Evolutionary conservation across 1,140 invertebrate species (phyloP).

Genomic region (Zaprionus africanus): DNA sequence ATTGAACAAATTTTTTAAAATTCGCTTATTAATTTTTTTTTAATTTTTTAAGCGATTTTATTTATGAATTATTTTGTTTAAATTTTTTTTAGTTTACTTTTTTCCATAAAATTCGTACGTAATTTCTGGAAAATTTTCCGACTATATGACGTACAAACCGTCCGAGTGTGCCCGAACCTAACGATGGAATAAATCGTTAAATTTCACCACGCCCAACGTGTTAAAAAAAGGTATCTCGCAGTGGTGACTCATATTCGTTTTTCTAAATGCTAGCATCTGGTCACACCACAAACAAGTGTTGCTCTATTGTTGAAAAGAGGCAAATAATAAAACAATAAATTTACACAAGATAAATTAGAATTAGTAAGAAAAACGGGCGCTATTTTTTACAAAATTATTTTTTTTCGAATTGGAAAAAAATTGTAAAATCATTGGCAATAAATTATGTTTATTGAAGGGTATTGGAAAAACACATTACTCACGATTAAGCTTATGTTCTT

Average conservation of each 20-base stretch:
- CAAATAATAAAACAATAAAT: neutral
- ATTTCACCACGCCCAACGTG: constrained; percentile 53
- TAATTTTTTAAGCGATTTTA: constrained; percentile 42
- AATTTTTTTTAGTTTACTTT: constrained; percentile 44
- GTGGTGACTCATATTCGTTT: constrained; percentile 26
- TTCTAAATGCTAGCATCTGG: constrained; percentile 10
- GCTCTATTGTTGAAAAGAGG: neutral
- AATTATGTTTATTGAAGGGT: no score
- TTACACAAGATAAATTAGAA: neutral
- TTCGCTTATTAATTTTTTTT: constrained; percentile 27
- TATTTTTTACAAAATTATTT: no score
- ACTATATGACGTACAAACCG: constrained; percentile 57
- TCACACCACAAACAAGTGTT: constrained; percentile 37
- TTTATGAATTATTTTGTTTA: constrained; percentile 46
- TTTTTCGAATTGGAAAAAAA: no score
- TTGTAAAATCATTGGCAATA: no score
- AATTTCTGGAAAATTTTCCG: constrained; percentile 80
- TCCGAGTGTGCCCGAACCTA: constrained; percentile 59
- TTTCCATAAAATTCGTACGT: constrained; percentile 72
- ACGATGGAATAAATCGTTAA: constrained; percentile 48
- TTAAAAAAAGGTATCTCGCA: constrained; percentile 10
- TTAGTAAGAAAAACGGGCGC: neutral
- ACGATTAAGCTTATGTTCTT: no score
- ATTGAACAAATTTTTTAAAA: constrained; percentile 42
- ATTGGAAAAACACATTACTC: no score